phyloP scores from a whole-genome alignment of 2,113 vertebrate genomes.

The Dendropsophus ebraccatus region DNA sequence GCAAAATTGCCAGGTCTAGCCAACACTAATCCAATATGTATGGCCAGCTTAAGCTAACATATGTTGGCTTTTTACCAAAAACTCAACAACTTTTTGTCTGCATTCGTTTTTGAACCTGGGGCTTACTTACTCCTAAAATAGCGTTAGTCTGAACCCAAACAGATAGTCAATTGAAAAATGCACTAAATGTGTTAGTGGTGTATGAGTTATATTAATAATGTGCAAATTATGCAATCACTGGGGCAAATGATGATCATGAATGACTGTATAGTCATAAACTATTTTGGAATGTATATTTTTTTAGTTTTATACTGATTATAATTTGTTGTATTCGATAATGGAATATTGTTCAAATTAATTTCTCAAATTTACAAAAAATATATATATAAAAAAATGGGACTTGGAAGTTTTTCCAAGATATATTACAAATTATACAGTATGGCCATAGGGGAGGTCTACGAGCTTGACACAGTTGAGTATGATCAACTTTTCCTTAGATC shows the following conservation, averaged over 20 bases:
- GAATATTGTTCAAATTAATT: neutral
- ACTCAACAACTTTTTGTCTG: neutral
- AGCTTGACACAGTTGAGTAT: neutral
- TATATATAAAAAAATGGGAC: neutral
- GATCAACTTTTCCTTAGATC: neutral
- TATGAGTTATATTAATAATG: neutral
- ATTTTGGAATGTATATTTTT: conserved; percentile 18
- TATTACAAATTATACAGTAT: neutral
- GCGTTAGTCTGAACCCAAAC: neutral
- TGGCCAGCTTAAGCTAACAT: neutral
- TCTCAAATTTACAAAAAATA: no score
- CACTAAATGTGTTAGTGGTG: conserved; percentile 1
- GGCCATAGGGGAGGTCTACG: neutral
- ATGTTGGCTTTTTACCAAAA: neutral
- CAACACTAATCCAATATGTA: neutral
- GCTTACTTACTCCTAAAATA: neutral
- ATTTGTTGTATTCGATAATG: neutral
- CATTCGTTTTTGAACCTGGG: neutral
- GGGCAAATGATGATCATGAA: neutral
- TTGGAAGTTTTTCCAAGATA: neutral
- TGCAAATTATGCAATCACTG: neutral
- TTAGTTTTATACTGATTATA: conserved; percentile 32
- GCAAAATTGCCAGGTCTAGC: neutral
- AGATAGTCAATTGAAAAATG: neutral
- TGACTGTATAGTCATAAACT: neutral